These are phyloP conservation scores for Helicorthomorpha holstii DNA, from an alignment of 1,140 invertebrate genomes.

Conservation along the genomic window DNA sequence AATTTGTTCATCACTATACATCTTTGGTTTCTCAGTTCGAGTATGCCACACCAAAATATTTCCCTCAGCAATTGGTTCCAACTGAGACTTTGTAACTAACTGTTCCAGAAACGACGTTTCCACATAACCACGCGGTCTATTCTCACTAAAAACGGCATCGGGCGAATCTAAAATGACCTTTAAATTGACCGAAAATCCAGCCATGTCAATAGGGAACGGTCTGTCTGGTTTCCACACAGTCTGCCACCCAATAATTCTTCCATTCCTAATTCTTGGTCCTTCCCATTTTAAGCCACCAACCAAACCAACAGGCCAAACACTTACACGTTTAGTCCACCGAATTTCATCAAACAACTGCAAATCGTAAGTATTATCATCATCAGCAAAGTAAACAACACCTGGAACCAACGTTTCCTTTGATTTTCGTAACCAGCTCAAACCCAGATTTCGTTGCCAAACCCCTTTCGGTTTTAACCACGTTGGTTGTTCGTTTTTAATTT, in stretches of 20 bases:
- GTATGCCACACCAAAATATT: conserved; percentile 18
- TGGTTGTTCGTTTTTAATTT: conserved; percentile 48
- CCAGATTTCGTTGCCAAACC: conserved; percentile 83
- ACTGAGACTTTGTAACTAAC: conserved; percentile 24
- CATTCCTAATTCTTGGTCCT: conserved; percentile 46
- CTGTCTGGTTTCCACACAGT: conserved; percentile 57
- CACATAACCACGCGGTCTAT: conserved; percentile 28
- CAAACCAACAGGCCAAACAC: conserved; percentile 93
- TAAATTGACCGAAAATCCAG: conserved; percentile 38
- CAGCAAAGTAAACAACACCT: conserved; percentile 91
- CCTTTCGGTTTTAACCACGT: conserved; percentile 85
- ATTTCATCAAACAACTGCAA: conserved; percentile 82
- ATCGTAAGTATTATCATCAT: conserved; percentile 95
- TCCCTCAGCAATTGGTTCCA: conserved; percentile 30
- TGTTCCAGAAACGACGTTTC: conserved; percentile 31
- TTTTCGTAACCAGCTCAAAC: conserved; percentile 64
- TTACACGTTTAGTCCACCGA: conserved; percentile 63
- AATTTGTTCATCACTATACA: neutral
- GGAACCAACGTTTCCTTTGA: conserved; percentile 36
- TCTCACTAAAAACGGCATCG: conserved; percentile 24
- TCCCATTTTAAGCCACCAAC: conserved; percentile 80
- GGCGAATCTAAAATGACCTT: conserved; percentile 23
- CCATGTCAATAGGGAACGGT: conserved; percentile 70
- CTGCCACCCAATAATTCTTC: conserved; percentile 59
- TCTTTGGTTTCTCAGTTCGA: neutral